Conservation (phyloP, 2,888 invertebrate genomes). For the Pyrrhia umbra region DNA sequence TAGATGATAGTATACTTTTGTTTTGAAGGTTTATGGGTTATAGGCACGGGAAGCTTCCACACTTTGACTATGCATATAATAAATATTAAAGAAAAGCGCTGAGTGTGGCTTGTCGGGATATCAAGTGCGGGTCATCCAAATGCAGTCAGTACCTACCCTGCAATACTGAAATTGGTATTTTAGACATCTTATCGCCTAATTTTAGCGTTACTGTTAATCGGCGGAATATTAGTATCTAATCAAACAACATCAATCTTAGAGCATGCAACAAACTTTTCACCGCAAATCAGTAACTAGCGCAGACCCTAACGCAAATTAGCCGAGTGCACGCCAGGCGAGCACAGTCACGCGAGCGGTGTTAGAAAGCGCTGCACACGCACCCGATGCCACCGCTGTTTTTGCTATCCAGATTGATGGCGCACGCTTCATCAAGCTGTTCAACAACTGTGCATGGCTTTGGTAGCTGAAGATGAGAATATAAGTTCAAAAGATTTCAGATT, state of each 20-base stretch:
- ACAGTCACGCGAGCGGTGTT: slow-evolving; percentile 75
- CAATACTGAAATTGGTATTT: neutral
- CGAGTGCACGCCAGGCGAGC: slow-evolving; percentile 60
- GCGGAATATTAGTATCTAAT: slow-evolving; percentile 8
- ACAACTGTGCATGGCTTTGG: slow-evolving; percentile 3
- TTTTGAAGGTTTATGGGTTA: too few species aligned
- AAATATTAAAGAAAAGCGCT: too few species aligned
- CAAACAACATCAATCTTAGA: slow-evolving; percentile 18
- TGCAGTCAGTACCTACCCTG: neutral
- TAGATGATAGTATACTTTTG: too few species aligned
- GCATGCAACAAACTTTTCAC: slow-evolving; percentile 40
- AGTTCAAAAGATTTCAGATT: neutral
- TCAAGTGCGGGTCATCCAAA: too few species aligned
- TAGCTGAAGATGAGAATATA: slow-evolving; percentile 11
- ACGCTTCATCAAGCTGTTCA: slow-evolving; percentile 38
- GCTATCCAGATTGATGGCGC: slow-evolving; percentile 47
- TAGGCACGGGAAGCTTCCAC: too few species aligned
- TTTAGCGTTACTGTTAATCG: slow-evolving; percentile 1
- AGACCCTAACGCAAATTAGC: slow-evolving; percentile 76
- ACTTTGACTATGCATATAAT: too few species aligned
- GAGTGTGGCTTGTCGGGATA: too few species aligned
- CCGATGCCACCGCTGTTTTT: slow-evolving; percentile 41
- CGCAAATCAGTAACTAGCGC: slow-evolving; percentile 59
- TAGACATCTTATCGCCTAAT: neutral
- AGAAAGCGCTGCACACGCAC: slow-evolving; percentile 75